Evolutionary conservation across 2,888 invertebrate species (phyloP).

Genomic region (Cosmorhoe ocellata): DNA sequence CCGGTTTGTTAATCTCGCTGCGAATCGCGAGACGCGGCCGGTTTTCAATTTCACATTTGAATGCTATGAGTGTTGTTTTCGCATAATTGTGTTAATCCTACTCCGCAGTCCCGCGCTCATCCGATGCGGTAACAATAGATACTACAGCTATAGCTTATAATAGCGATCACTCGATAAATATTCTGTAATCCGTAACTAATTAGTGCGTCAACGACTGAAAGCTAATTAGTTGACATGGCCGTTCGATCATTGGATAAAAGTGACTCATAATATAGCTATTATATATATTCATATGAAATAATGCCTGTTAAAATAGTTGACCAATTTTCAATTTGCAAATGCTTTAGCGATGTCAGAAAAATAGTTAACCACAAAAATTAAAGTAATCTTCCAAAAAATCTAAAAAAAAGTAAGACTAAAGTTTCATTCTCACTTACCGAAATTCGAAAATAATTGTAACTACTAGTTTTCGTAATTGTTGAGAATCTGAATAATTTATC

Average conservation of each 20-base stretch:
- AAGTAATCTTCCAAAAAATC: too few species aligned
- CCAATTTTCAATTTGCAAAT: too few species aligned
- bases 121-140: constrained; percentile 39
- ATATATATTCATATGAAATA: too few species aligned
- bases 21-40: constrained; percentile 54
- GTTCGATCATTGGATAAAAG: background rate
- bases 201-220: constrained; percentile 49
- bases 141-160: constrained; percentile 19
- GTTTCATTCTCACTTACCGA: too few species aligned
- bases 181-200: constrained; percentile 50
- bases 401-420: too few species aligned
- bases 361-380: too few species aligned
- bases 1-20: constrained; percentile 62
- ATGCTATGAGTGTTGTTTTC: constrained; percentile 58
- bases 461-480: constrained; percentile 41
- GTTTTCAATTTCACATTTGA: constrained; percentile 64
- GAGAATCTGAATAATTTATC: constrained; percentile 58
- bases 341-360: too few species aligned
- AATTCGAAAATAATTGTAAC: too few species aligned
- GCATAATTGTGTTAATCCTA: constrained; percentile 48
- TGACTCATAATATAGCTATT: background rate
- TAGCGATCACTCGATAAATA: constrained; percentile 45
- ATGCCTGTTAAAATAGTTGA: too few species aligned
- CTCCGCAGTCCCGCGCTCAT: constrained; percentile 21
- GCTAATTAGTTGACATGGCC: constrained; percentile 4